Evolutionary conservation across 2,797 vertebrate species (phyloP).

Genomic region (Garrulus glandarius): DNA sequence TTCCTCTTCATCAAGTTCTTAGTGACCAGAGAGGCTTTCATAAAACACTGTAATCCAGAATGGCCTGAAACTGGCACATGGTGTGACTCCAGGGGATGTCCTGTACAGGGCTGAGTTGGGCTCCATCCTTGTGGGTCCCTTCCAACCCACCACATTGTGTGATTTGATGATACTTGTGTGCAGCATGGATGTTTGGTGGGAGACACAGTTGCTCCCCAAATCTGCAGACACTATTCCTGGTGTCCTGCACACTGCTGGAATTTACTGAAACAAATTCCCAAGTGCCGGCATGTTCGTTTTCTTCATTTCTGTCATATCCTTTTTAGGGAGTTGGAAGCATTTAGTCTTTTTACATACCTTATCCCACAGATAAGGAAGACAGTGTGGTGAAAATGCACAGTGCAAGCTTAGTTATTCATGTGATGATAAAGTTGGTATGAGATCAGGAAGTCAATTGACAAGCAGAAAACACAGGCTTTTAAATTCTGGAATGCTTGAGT

Average conservation of each 20-base stretch:
- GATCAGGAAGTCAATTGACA: not conserved
- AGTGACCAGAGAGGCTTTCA: not conserved
- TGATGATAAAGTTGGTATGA: not conserved
- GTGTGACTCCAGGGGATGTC: not conserved
- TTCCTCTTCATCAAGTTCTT: not conserved
- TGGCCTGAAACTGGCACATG: not conserved
- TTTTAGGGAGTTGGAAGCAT: not conserved
- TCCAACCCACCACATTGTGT: not conserved
- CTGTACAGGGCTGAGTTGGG: not conserved
- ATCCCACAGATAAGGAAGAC: not conserved
- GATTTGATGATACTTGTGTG: not conserved
- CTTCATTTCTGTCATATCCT: not conserved
- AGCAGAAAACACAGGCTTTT: not conserved
- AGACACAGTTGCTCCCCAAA: not conserved
- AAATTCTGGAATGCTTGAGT: not conserved
- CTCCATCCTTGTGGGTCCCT: not conserved
- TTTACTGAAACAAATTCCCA: not conserved
- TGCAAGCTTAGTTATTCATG: not conserved
- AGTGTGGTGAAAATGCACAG: not conserved
- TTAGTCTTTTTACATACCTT: not conserved
- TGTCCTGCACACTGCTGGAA: accelerated
- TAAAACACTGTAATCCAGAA: not conserved
- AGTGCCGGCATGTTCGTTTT: accelerated
- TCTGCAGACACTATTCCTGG: not conserved
- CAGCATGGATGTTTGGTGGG: accelerated